phyloP scores from a whole-genome alignment of 2,797 vertebrate species.

The Bovichtus variegatus region DNA sequence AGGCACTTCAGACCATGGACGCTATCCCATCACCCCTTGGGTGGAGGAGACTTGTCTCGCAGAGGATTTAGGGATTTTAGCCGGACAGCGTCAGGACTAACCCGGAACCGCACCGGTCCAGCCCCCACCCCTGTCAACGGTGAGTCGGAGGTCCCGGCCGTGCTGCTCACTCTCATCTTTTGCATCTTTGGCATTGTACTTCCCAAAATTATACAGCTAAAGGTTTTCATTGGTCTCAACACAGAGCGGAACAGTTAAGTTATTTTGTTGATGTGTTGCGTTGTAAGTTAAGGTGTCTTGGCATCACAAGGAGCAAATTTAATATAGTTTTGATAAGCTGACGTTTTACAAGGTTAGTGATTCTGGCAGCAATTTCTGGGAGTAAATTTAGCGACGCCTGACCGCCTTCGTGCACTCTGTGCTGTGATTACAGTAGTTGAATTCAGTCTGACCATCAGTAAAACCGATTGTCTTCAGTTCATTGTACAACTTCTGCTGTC shows the following conservation, averaged over 20 bases:
- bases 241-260: background rate
- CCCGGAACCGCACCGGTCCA: slow-evolving; percentile 87
- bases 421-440: slow-evolving; percentile 14
- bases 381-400: slow-evolving; percentile 10
- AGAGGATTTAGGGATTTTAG: slow-evolving; percentile 90
- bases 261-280: background rate
- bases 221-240: background rate
- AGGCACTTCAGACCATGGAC: slow-evolving; percentile 99
- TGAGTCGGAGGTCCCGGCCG: slow-evolving; percentile 60
- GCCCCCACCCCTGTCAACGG: slow-evolving; percentile 81
- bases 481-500: slow-evolving; percentile 2
- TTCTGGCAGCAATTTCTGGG: background rate
- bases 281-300: background rate
- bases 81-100: slow-evolving; percentile 89
- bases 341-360: slow-evolving; percentile 1
- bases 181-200: background rate
- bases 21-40: slow-evolving; percentile 91
- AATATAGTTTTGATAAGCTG: background rate
- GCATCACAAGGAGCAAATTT: background rate
- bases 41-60: slow-evolving; percentile 88
- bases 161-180: background rate
- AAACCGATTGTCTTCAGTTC: slow-evolving; percentile 1
- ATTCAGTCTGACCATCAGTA: background rate
- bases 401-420: background rate
- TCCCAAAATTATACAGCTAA: background rate